Evolutionary conservation across 1,140 invertebrate species (phyloP).

Genomic region (Drosophila subpulchrella): DNA sequence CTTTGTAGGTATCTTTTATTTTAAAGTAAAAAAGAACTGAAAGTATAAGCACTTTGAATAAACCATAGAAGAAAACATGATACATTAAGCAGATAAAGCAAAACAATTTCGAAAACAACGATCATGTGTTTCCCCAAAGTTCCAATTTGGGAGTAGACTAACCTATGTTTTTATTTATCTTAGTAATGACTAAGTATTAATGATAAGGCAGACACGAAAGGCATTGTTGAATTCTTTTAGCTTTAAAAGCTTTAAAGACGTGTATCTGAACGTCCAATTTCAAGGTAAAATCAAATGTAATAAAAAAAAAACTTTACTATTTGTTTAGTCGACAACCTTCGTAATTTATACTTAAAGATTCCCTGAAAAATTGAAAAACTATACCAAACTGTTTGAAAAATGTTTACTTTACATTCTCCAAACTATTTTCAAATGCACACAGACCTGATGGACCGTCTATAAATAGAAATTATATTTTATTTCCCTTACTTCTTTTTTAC

Average conservation of each 20-base stretch:
- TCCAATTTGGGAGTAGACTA: too few species aligned
- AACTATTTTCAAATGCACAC: slow-evolving; percentile 7
- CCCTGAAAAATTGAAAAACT: background rate
- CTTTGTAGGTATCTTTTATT: too few species aligned
- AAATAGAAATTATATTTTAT: slow-evolving; percentile 28
- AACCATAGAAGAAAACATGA: too few species aligned
- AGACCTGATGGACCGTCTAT: slow-evolving; percentile 16
- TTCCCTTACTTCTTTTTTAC: slow-evolving; percentile 10
- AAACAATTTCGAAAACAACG: too few species aligned
- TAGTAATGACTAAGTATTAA: too few species aligned
- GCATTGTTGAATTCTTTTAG: background rate
- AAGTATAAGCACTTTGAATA: too few species aligned
- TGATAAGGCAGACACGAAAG: too few species aligned
- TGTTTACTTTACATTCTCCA: slow-evolving; percentile 21
- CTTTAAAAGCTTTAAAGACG: too few species aligned
- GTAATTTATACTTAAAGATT: background rate
- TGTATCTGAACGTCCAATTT: background rate
- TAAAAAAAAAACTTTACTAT: background rate
- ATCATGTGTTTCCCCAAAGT: too few species aligned
- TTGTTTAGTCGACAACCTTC: background rate
- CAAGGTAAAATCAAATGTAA: slow-evolving; percentile 6
- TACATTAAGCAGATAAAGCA: too few species aligned
- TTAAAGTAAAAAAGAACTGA: too few species aligned
- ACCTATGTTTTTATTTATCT: background rate
- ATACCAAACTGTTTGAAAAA: background rate